phyloP scores from a whole-genome alignment of 2,113 vertebrate species.

The Numenius arquata region DNA sequence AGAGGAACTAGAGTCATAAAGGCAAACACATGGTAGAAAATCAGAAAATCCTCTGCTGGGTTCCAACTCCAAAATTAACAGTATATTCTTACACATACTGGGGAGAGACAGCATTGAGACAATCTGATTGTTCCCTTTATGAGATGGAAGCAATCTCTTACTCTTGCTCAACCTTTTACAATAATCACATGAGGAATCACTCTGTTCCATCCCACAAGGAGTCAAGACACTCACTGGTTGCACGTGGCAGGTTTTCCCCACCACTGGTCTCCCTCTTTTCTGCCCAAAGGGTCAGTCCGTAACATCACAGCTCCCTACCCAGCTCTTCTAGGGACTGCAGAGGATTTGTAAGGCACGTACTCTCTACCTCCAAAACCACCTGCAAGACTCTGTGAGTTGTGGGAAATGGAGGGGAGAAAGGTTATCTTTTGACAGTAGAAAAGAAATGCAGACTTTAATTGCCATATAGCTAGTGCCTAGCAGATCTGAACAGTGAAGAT shows the following conservation, averaged over 20 bases:
- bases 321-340: background rate
- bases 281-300: background rate
- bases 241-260: background rate
- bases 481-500: background rate
- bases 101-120: background rate
- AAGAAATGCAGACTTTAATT: background rate
- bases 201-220: background rate
- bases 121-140: background rate
- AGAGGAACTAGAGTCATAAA: conserved; percentile 13
- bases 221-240: background rate
- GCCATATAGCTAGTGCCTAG: background rate
- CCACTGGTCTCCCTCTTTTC: background rate
- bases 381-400: background rate
- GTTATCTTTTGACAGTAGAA: background rate
- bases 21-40: conserved; percentile 15
- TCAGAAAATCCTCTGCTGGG: background rate
- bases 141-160: conserved; percentile 13
- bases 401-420: background rate
- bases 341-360: background rate
- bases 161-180: background rate
- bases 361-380: background rate
- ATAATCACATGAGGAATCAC: background rate
- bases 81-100: background rate
- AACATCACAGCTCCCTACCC: background rate
- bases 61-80: conserved; percentile 18